Conservation (phyloP, 2,888 invertebrate species). For the Pterostichus madidus region DNA sequence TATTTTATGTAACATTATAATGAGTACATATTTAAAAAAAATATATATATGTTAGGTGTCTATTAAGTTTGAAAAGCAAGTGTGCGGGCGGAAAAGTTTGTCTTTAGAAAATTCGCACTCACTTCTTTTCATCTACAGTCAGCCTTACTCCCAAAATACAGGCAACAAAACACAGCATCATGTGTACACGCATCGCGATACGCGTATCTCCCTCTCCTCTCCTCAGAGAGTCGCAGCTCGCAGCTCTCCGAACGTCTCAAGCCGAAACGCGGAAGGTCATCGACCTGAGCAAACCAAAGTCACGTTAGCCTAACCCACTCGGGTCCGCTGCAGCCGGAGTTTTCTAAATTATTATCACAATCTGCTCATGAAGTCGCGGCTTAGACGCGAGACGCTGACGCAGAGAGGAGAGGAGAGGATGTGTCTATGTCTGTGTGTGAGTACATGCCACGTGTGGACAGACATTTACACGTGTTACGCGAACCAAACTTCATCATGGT, state of each 20-base stretch:
- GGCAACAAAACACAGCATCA: constrained; percentile 48
- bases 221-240: not conserved
- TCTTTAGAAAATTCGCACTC: not conserved
- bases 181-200: constrained; percentile 20
- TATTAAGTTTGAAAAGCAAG: no score
- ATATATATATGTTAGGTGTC: no score
- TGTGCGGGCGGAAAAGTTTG: no score
- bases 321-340: constrained; percentile 34
- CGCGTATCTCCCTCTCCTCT: constrained; percentile 6
- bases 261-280: constrained; percentile 66
- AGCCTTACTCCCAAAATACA: constrained; percentile 61
- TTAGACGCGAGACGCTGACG: constrained; percentile 7
- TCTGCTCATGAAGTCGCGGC: constrained; percentile 46
- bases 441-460: constrained; percentile 23
- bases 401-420: not conserved
- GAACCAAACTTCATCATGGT: constrained; percentile 7
- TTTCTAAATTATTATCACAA: constrained; percentile 65
- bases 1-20: no score
- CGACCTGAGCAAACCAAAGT: constrained; percentile 69
- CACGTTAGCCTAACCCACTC: constrained; percentile 69
- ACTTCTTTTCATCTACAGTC: constrained; percentile 10
- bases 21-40: no score
- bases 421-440: no score
- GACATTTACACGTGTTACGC: constrained; percentile 42
- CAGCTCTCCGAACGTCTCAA: constrained; percentile 9